Percentiles rank a stretch among this genome's conserved stretches.
These are phyloP conservation scores for Silurus aristotelis DNA, from an alignment of 2,797 vertebrate species.

Conservation along the genomic window DNA sequence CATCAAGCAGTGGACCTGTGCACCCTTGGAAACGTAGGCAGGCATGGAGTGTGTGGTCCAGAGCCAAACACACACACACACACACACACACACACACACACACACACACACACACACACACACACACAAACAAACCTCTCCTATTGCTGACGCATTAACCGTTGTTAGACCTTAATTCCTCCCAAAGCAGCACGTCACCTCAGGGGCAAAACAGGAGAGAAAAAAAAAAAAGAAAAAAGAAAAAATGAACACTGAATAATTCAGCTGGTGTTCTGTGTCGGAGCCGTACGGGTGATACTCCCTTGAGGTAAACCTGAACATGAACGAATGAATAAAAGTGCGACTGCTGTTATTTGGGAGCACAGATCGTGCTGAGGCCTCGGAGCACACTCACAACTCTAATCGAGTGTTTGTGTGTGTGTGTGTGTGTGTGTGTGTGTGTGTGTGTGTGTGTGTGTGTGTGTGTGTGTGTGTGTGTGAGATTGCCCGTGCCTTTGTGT, in stretches of 20 bases:
- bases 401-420: background rate
- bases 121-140: background rate
- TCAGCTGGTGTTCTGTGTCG: background rate
- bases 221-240: background rate
- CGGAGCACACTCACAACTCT: background rate
- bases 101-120: background rate
- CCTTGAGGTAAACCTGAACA: background rate
- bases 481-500: background rate
- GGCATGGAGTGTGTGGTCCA: constrained; percentile 19
- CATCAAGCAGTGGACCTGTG: constrained; percentile 25
- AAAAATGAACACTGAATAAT: constrained; percentile 18
- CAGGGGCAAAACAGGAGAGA: background rate
- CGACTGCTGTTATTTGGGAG: background rate
- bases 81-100: too few species aligned
- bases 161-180: constrained; percentile 18
- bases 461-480: background rate
- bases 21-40: constrained; percentile 32
- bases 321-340: constrained; percentile 14
- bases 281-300: background rate
- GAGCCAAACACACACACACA: background rate
- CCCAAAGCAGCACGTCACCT: constrained; percentile 10
- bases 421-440: background rate
- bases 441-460: background rate
- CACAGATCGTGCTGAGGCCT: background rate
- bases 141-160: constrained; percentile 2